Conservation (phyloP, 1,140 invertebrate genomes). For the Rhagoletis pomonella region DNA sequence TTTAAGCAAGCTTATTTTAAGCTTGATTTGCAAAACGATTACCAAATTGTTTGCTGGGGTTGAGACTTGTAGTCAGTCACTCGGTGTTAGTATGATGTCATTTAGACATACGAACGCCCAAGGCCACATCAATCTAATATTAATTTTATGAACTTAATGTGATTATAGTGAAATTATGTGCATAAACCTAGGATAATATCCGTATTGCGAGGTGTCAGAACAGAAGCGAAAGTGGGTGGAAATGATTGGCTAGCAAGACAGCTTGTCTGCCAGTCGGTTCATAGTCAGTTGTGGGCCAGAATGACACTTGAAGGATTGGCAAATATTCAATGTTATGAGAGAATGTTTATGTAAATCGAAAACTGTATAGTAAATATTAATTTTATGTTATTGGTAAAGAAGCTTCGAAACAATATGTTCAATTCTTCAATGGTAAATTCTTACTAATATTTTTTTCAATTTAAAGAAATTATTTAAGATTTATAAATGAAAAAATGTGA, state of each 20-base stretch:
- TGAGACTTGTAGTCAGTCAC: not conserved
- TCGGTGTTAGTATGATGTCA: not conserved
- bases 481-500: no score
- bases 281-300: not conserved
- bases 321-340: not conserved
- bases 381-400: no score
- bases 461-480: no score
- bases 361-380: no score
- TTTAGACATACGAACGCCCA: not conserved
- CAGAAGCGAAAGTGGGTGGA: not conserved
- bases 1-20: no score
- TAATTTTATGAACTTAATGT: constrained; percentile 23
- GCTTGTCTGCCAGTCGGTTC: constrained; percentile 20
- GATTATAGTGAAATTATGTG: constrained; percentile 5
- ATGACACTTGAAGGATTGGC: constrained; percentile 26
- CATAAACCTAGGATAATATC: not conserved
- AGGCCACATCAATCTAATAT: constrained; percentile 2
- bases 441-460: no score
- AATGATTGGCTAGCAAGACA: not conserved
- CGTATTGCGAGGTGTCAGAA: not conserved
- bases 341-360: no score
- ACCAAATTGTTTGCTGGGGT: no score
- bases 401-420: no score
- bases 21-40: no score
- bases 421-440: no score